A percentile compares a stretch with the other conserved stretches of the same genome.
Conservation (phyloP, 2,888 invertebrate species). For the Auanema sp. region DNA sequence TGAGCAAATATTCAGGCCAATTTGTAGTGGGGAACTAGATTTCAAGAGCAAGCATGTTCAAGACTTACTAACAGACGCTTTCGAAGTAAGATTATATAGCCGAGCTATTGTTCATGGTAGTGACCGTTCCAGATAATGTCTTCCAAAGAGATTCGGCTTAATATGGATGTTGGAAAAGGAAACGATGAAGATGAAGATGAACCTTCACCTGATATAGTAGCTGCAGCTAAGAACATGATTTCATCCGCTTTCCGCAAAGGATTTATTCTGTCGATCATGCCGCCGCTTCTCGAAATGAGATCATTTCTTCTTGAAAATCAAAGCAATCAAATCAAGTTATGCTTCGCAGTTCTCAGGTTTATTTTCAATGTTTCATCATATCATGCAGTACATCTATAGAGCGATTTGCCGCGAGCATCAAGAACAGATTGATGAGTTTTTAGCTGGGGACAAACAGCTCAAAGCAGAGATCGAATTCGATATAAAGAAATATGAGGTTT, state of each 20-base stretch:
- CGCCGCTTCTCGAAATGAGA: slow-evolving; percentile 29
- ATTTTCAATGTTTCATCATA: neutral
- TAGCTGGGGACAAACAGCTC: slow-evolving; percentile 31
- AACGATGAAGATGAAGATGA: slow-evolving; percentile 32
- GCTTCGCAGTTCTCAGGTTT: slow-evolving; percentile 8
- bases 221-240: slow-evolving; percentile 35
- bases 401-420: slow-evolving; percentile 31
- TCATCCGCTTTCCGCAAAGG: slow-evolving; percentile 32
- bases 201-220: slow-evolving; percentile 22
- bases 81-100: slow-evolving; percentile 12
- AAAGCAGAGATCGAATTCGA: slow-evolving; percentile 36
- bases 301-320: slow-evolving; percentile 26
- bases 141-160: slow-evolving; percentile 31
- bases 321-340: slow-evolving; percentile 13
- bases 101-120: too few relatives aligned
- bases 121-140: slow-evolving; percentile 30
- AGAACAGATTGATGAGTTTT: slow-evolving; percentile 33
- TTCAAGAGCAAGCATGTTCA: slow-evolving; percentile 18
- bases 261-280: slow-evolving; percentile 38
- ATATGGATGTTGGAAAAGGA: slow-evolving; percentile 25
- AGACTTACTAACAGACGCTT: slow-evolving; percentile 21
- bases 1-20: slow-evolving; percentile 23
- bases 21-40: slow-evolving; percentile 18
- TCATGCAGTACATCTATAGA: slow-evolving; percentile 2
- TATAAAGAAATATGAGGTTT: slow-evolving; percentile 22